Percentiles rank a stretch among this genome's conserved stretches.
Conservation (phyloP, 2,113 vertebrate species). For the Trinectes maculatus region DNA sequence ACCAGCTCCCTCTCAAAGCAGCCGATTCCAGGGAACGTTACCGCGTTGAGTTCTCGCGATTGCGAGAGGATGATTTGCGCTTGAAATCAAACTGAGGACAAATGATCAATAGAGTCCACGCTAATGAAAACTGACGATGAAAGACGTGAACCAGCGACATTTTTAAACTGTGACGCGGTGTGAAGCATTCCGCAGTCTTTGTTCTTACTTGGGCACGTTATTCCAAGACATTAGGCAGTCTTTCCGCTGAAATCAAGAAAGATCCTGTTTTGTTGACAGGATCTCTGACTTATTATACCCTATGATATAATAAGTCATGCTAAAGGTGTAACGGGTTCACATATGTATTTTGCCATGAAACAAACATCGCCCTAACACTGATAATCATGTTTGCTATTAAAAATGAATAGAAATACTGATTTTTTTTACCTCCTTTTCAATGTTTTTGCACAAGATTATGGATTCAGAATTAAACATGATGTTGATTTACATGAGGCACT, state of each 20-base stretch:
- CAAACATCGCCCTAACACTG: no score
- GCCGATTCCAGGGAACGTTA: no score
- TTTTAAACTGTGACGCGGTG: not conserved
- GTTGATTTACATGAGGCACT: slow-evolving; percentile 46
- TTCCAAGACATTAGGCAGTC: no score
- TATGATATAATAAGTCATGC: no score
- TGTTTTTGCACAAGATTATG: slow-evolving; percentile 9
- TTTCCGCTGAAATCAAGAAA: not conserved
- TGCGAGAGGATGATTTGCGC: not conserved
- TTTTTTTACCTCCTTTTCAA: slow-evolving; percentile 6
- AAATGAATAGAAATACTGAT: not conserved
- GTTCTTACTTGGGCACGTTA: not conserved
- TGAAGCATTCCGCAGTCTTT: not conserved
- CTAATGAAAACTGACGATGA: slow-evolving; percentile 7
- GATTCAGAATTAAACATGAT: slow-evolving; percentile 49
- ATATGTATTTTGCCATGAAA: no score
- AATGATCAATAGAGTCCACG: slow-evolving; percentile 1
- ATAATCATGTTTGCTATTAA: no score
- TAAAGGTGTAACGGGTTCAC: no score
- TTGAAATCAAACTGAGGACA: slow-evolving; percentile 4
- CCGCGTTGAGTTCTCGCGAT: no score
- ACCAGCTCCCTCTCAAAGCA: no score
- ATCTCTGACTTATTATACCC: no score
- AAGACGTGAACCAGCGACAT: not conserved
- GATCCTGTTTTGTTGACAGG: not conserved